Evolutionary conservation across 2,113 vertebrate species (phyloP), one percentile per base, ranked within the genome.

Genomic region (Diglossa brunneiventris): DNA sequence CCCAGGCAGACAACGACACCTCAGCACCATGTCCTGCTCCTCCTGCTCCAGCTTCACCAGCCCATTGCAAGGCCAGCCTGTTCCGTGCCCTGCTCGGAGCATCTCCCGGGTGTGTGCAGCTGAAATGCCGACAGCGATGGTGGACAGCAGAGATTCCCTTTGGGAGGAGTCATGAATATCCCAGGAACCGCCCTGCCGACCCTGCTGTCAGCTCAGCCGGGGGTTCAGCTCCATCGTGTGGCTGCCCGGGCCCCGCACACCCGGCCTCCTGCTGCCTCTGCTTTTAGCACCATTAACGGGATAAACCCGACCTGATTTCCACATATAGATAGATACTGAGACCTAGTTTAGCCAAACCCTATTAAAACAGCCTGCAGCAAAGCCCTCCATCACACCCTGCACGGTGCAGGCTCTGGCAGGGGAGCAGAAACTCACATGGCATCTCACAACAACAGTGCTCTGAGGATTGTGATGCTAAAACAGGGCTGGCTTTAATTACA

Each of bases 251-350:
- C 20, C 37, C 67, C 2, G 46, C 93, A 91, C 83, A 22, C 30
- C 49, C 41, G 0, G 63, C 78, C 42, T 77, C 91, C 93, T 28
- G 50, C 59, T 19, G 42, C 58, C 58, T 10, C 37, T 28, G 76
- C 86, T 90, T 90, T 81, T 55, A 93, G 91, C 68, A 44, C 73
- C 89, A 12, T 76, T 61, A 82, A 79, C 12, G 17, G 89, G 86
- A 96, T 89, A 94, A 97, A 96, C 62, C 77, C 41, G 41, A 84
- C 95, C 94, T 30, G 44, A 64, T 96, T 96, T 96, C 95, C 87
- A 55, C 91, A 87, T 84, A 68, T 61, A 95, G 91, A 72, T 44
- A 30, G 56, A 64, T 58, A 68, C 30, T 2, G 9, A 95, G 92
- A 73, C 89, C 89, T 79, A 68, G 47, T 91, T 95, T 76, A 88